Conservation (phyloP, 2,888 invertebrate species). For the Epinotia brunnichana region DNA sequence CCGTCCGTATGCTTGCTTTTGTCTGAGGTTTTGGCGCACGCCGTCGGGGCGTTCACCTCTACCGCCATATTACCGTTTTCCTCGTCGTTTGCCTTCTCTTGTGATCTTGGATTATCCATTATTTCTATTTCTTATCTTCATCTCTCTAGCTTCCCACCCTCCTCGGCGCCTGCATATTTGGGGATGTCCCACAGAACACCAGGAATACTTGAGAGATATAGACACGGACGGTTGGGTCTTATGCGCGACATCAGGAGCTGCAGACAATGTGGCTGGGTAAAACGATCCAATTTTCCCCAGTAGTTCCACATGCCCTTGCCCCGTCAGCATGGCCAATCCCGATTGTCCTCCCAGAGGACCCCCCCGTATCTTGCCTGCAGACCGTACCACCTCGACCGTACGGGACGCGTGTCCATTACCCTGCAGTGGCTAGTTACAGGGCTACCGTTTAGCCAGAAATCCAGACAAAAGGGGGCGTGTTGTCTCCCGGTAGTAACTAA, state of each 20-base stretch:
- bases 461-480: constrained; percentile 1
- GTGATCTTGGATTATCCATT: no score
- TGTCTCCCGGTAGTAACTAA: background rate
- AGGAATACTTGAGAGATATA: constrained; percentile 7
- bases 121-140: no score
- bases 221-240: constrained; percentile 13
- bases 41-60: no score
- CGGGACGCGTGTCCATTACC: constrained; percentile 28
- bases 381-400: constrained; percentile 22
- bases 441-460: constrained; percentile 26
- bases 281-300: background rate
- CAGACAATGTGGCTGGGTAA: background rate
- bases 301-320: constrained; percentile 24
- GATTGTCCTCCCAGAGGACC: background rate
- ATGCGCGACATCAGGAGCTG: constrained; percentile 29
- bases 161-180: background rate
- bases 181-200: constrained; percentile 5
- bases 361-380: constrained; percentile 28
- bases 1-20: no score
- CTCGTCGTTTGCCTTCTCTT: no score
- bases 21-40: no score
- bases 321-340: constrained; percentile 30
- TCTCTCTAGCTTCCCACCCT: no score
- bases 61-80: no score
- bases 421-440: constrained; percentile 20